These are phyloP conservation scores for Cephalopholis sonnerati DNA, from an alignment of 2,113 vertebrate species.

Conservation along the genomic window DNA sequence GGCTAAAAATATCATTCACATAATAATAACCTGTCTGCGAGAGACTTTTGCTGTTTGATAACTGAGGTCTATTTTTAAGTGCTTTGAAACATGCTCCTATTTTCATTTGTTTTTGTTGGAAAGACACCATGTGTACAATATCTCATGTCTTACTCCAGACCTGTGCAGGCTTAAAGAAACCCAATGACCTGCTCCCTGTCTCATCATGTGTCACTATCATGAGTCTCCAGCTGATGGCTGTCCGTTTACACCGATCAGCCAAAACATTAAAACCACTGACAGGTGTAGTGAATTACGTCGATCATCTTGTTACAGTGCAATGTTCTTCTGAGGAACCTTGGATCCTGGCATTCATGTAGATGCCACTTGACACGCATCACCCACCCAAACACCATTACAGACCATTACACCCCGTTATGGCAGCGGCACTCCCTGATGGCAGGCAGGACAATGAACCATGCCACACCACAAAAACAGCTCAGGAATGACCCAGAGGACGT, in stretches of 20 bases:
- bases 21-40: constrained; percentile 1
- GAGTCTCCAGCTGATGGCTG: neutral
- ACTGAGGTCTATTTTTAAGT: constrained; percentile 13
- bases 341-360: too few species aligned
- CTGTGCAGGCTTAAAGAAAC: neutral
- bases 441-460: too few species aligned
- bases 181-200: neutral
- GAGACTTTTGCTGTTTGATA: neutral
- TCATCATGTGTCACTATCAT: neutral
- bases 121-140: neutral
- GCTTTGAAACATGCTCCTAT: neutral
- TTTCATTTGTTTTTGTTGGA: neutral
- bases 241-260: neutral
- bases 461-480: too few species aligned
- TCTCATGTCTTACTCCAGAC: neutral
- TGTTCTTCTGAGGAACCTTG: too few species aligned
- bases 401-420: too few species aligned
- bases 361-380: too few species aligned
- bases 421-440: too few species aligned
- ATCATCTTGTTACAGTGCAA: too few species aligned
- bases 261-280: too few species aligned
- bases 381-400: too few species aligned
- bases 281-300: too few species aligned
- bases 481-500: too few species aligned
- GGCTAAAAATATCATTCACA: constrained; percentile 34